Base-by-base conservation (phyloP, 2,888 invertebrate species). In the Mesoligia furuncula region DNA sequence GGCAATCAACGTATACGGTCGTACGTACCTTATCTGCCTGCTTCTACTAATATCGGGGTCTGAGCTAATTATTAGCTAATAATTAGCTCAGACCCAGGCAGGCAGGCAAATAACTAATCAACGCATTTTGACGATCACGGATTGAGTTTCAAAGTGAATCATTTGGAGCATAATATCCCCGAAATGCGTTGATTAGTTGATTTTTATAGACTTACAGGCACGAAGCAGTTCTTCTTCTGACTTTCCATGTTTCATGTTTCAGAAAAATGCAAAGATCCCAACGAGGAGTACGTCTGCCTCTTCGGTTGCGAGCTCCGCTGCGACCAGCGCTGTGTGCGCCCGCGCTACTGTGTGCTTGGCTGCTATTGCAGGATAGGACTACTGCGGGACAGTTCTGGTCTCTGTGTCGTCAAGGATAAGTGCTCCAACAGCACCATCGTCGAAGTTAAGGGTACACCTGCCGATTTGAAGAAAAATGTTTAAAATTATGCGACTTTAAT, bases 221-320 rank as follows among this genome's bases (percentile, higher is more conserved):
- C 8, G 15, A 31, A 67, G 11, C 24, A 24, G 15, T 13, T 27
- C 11, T n/a, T 11, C 20, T 54, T 24, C 8, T 39, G 3, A 48
- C 13, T 15, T 27, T 13, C 39, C 27, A 39, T 24, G 2, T 20
- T 82, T 61, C 9, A 51, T 69, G 67, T 90, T 89, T 0, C 91
- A 95, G 95, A 90, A 54, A 93, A 90, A 85, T 96, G 95, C 78
- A 54, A 81, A 0, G 83, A 89, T 20, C 87, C 88, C 0, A 91
- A 93, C 72, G 95, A 95, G 78, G 94, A 93, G 61, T 95, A 91
- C 84, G 90, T 90, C 0, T 96, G 95, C 83, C 90, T 91, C 0
- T 95, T 93, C 79, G 94, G 95, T 0, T 96, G 95, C 54, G 95
- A 95, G 76, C 87, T 88, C 0, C 87, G 90, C 0, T 95, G 95